Base-by-base conservation (phyloP, 2,113 vertebrate genomes). In the Pluvialis apricaria region DNA sequence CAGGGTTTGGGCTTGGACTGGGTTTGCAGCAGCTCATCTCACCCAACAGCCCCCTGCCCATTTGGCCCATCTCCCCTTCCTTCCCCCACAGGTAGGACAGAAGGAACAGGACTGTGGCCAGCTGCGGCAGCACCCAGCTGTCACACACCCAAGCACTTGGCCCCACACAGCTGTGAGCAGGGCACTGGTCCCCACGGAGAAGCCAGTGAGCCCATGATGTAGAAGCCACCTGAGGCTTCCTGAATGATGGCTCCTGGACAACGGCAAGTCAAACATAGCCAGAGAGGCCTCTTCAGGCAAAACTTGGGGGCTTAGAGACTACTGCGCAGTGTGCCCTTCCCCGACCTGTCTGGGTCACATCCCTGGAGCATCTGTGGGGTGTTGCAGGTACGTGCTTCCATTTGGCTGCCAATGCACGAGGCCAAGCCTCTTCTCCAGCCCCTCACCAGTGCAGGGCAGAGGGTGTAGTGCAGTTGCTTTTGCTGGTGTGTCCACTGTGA, bases 141-240 rank as follows among this genome's bases (percentile, higher is more conserved):
- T 38, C 9, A 1, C 58, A n/a, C 29, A 28, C 31, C 31, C 64
- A 24, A 25, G 15, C 24, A 42, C 34, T 64, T 19, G 13, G 29
- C 78, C 44, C 60, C 42, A 42, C 49, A 14, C 17, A 61, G n/a
- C 40, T 34, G 20, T 47, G 58, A 78, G 10, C 40, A 29, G 17
- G 24, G 5, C 26, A 6, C 16, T 11, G 18, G 4, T 49, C 44
- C 68, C 31, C 24, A 8, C 1, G 4, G 61, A 38, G 51, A 66
- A 3, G 18, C 9, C 73, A 34, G 38, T 0, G 0, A 86, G 31
- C 2, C 52, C 0, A 0, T 22, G 57, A 9, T 49, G n/a, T 28
- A 5, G 5, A 70, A 93, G 51, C 7, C 45, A 32, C 45, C 25
- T 16, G 29, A 65, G 26, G 21, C 60, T 78, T 34, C 32, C 55